Conservation (phyloP, 2,888 invertebrate genomes). For the Leptinotarsa peninsularis region DNA sequence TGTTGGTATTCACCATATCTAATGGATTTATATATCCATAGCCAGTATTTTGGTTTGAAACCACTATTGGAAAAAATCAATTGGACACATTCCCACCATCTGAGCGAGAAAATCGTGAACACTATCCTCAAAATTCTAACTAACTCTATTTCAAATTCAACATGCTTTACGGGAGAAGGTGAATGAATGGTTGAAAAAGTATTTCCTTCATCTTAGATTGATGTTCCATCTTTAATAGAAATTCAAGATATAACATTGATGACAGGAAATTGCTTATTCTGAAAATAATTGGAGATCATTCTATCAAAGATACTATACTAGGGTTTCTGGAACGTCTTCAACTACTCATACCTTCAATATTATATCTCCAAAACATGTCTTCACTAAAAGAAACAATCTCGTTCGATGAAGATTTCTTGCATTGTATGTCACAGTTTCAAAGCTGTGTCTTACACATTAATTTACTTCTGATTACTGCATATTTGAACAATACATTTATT, state of each 20-base stretch:
- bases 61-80: conserved; percentile 80
- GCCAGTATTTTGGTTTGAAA: conserved; percentile 72
- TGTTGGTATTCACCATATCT: conserved; percentile 75
- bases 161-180: conserved; percentile 57
- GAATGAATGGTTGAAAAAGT: conserved; percentile 45
- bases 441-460: conserved; percentile 72
- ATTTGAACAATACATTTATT: conserved; percentile 80
- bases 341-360: conserved; percentile 70
- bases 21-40: conserved; percentile 75
- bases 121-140: conserved; percentile 69
- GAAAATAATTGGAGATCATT: conserved; percentile 34
- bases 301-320: conserved; percentile 55
- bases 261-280: conserved; percentile 57
- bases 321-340: conserved; percentile 71
- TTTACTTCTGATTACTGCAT: conserved; percentile 72
- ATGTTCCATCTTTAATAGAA: conserved; percentile 60
- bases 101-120: conserved; percentile 73
- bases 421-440: conserved; percentile 76
- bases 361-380: conserved; percentile 70
- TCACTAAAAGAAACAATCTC: conserved; percentile 69
- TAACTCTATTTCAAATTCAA: conserved; percentile 47
- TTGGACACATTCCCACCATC: conserved; percentile 71
- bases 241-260: conserved; percentile 54
- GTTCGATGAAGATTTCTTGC: conserved; percentile 71
- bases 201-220: conserved; percentile 40